Evolutionary conservation across 2,888 invertebrate genomes (phyloP).

Genomic region (Sceliomorpha sp.): DNA sequence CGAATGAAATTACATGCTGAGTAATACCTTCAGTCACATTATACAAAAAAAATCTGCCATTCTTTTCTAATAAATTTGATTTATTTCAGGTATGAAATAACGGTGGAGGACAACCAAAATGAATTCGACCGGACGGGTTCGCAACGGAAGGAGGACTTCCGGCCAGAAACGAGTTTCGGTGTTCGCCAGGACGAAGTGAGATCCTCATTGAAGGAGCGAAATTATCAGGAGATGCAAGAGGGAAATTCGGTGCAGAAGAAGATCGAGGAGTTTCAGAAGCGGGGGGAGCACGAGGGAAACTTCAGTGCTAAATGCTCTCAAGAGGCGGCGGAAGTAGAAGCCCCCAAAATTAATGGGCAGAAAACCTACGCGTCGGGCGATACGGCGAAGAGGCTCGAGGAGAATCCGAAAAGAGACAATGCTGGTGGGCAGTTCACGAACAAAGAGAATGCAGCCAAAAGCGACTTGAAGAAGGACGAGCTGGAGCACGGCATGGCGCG

Average conservation of each 20-base stretch:
- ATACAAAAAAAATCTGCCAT: too few species aligned
- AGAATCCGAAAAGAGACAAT: constrained; percentile 45
- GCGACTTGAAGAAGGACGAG: constrained; percentile 69
- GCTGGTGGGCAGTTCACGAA: constrained; percentile 51
- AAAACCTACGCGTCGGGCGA: constrained; percentile 57
- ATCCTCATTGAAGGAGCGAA: constrained; percentile 67
- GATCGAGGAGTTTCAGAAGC: constrained; percentile 71
- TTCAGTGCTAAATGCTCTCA: constrained; percentile 59
- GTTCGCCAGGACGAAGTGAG: constrained; percentile 68
- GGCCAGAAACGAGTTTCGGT: constrained; percentile 75
- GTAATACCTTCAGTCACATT: too few species aligned
- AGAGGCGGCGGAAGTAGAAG: constrained; percentile 60
- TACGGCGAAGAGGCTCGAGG: constrained; percentile 62
- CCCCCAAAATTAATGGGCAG: constrained; percentile 47
- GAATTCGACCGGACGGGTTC: constrained; percentile 68
- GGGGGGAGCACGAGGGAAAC: constrained; percentile 64
- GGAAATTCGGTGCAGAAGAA: constrained; percentile 64
- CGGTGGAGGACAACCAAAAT: constrained; percentile 68
- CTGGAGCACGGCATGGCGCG: constrained; percentile 73
- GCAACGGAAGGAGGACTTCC: constrained; percentile 69
- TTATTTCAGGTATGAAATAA: constrained; percentile 71
- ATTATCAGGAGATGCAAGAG: constrained; percentile 51
- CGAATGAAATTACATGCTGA: too few species aligned
- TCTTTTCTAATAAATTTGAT: too few species aligned
- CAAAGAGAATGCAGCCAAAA: constrained; percentile 58